Evolutionary conservation across 2,888 invertebrate species (phyloP).

Genomic region (Trilocha varians): DNA sequence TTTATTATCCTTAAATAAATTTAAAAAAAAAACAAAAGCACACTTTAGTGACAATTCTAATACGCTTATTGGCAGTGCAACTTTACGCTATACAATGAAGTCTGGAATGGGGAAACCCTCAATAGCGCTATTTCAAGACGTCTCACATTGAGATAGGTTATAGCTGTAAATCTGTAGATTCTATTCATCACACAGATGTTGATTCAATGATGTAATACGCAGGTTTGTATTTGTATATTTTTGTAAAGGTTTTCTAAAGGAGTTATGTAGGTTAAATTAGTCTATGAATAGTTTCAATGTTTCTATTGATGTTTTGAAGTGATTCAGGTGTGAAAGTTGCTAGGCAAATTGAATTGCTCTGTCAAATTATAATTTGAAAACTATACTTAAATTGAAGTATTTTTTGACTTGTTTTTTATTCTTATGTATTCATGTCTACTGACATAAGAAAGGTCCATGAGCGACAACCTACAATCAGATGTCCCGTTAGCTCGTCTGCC

Average conservation of each 20-base stretch:
- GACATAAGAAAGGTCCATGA: no score
- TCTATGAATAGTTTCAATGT: not conserved
- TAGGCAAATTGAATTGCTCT: not conserved
- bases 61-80: not conserved
- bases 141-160: constrained; percentile 66
- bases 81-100: not conserved
- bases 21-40: no score
- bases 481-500: no score
- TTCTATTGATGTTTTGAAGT: no score
- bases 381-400: no score
- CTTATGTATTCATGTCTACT: no score
- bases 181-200: constrained; percentile 60
- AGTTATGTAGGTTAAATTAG: not conserved
- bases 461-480: no score
- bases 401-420: no score
- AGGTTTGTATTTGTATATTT: constrained; percentile 1
- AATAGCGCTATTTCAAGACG: constrained; percentile 45
- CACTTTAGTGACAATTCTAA: no score
- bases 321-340: no score
- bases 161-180: constrained; percentile 33
- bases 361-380: no score
- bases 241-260: not conserved
- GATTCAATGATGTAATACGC: constrained; percentile 12
- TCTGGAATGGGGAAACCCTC: constrained; percentile 46
- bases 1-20: no score